Evolutionary conservation across 2,113 vertebrate species (phyloP).

Genomic region (Oenanthe melanoleuca): DNA sequence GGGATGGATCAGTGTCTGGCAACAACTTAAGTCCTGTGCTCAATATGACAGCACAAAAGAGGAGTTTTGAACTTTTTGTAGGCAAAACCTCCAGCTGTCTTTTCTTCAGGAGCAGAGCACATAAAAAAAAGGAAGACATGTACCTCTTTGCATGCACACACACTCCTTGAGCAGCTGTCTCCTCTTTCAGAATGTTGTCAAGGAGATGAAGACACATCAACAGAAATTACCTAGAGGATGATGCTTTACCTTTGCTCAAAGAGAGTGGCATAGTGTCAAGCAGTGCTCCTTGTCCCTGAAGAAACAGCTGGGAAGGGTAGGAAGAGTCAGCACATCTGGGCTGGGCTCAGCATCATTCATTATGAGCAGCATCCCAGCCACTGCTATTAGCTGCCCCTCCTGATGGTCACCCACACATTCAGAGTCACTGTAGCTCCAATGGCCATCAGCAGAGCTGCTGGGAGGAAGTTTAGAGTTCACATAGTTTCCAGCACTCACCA

Average conservation of each 20-base stretch:
- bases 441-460: background rate
- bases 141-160: background rate
- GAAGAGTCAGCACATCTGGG: background rate
- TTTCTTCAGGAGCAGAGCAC: background rate
- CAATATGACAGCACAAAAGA: fast-evolving
- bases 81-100: background rate
- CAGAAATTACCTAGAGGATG: background rate
- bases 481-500: fast-evolving
- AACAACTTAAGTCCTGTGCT: background rate
- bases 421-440: fast-evolving
- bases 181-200: background rate
- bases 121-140: background rate
- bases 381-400: fast-evolving
- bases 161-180: background rate
- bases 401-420: background rate
- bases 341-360: fast-evolving
- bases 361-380: background rate
- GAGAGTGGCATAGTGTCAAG: fast-evolving
- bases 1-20: background rate
- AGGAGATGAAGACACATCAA: background rate
- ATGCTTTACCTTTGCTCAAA: background rate
- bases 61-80: fast-evolving
- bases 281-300: background rate
- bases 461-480: background rate
- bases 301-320: background rate